These are phyloP conservation scores for Archips xylosteana DNA, from an alignment of 2,888 invertebrate genomes.

Conservation along the genomic window DNA sequence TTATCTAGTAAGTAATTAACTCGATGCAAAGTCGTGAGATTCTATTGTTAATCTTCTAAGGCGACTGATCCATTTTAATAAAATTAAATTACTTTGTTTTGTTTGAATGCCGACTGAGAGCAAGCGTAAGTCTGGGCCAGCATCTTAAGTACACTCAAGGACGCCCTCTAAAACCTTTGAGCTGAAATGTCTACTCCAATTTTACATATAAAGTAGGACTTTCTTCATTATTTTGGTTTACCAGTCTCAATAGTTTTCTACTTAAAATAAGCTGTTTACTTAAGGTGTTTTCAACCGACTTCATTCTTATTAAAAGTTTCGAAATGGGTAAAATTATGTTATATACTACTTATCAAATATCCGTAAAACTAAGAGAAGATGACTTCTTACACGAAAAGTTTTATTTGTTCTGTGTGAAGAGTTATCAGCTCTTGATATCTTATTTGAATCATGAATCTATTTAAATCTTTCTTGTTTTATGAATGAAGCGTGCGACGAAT, in stretches of 20 bases:
- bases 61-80: constrained; percentile 25
- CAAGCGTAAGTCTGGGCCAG: constrained; percentile 13
- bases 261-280: not conserved
- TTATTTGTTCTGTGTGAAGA: not conserved
- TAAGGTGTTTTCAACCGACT: not conserved
- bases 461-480: not conserved
- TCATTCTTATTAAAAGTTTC: not conserved
- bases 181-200: constrained; percentile 13
- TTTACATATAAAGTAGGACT: constrained; percentile 29
- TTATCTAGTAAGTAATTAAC: constrained; percentile 7
- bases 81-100: constrained; percentile 34
- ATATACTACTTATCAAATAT: not conserved
- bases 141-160: constrained; percentile 31
- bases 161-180: constrained; percentile 30
- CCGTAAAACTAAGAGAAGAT: not conserved
- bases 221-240: constrained; percentile 19
- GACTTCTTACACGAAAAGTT: not conserved
- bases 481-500: not conserved
- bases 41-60: constrained; percentile 4
- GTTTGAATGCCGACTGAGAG: constrained; percentile 11
- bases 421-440: not conserved
- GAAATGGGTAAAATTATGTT: not conserved
- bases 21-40: not conserved
- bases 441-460: not conserved
- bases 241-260: constrained; percentile 4